A percentile compares a stretch with the other conserved stretches of the same genome.
Conservation (phyloP, 2,888 invertebrate species). For the Drosophila hamatofila region DNA sequence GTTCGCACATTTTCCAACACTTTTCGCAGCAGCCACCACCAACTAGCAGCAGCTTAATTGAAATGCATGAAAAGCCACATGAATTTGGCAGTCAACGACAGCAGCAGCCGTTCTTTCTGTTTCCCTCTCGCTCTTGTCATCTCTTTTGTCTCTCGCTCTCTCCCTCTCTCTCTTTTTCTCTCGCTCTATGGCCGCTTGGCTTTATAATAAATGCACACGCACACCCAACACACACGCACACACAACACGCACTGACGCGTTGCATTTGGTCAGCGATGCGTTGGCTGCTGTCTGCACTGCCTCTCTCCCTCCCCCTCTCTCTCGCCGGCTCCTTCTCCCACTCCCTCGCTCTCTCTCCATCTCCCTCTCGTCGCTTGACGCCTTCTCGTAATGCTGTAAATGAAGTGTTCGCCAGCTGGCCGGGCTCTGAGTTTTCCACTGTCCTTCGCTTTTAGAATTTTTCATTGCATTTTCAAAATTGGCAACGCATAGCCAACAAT, state of each 20-base stretch:
- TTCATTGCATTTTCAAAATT: slow-evolving; percentile 70
- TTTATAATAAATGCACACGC: slow-evolving; percentile 66
- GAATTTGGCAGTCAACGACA: slow-evolving; percentile 75
- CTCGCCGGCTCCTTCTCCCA: background rate
- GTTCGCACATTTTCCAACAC: slow-evolving; percentile 67
- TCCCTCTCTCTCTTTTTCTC: background rate
- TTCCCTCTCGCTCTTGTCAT: background rate
- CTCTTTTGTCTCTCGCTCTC: background rate
- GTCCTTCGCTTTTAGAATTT: slow-evolving; percentile 58
- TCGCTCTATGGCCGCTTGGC: slow-evolving; percentile 33
- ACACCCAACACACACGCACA: slow-evolving; percentile 10
- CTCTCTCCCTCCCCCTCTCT: background rate
- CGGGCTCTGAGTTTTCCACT: slow-evolving; percentile 42
- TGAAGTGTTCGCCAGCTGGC: slow-evolving; percentile 63
- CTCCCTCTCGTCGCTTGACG: slow-evolving; percentile 16
- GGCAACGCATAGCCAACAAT: slow-evolving; percentile 57
- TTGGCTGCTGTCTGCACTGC: slow-evolving; percentile 14
- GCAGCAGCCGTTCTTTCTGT: slow-evolving; percentile 28
- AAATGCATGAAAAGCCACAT: slow-evolving; percentile 79
- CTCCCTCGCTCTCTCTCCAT: background rate
- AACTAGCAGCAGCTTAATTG: slow-evolving; percentile 69
- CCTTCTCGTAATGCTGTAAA: slow-evolving; percentile 60
- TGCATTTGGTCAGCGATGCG: slow-evolving; percentile 60
- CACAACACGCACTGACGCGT: slow-evolving; percentile 53
- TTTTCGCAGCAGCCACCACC: slow-evolving; percentile 53